Evolutionary conservation across 2,888 invertebrate genomes (phyloP).

Genomic region (Napeogenes sylphis): DNA sequence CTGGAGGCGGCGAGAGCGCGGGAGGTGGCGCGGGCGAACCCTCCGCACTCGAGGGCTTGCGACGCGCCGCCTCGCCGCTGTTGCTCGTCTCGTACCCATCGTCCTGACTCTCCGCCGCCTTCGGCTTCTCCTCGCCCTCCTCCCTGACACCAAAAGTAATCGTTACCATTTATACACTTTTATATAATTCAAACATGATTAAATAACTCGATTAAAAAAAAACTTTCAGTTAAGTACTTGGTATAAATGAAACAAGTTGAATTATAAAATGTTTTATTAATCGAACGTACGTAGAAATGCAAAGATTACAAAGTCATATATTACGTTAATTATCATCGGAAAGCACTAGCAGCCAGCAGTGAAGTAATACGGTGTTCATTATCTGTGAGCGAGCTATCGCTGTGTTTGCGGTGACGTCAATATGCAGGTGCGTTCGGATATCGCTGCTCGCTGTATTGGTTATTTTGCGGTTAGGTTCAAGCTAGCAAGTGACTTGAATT

Average conservation of each 20-base stretch:
- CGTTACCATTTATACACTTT: conserved; percentile 2
- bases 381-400: conserved; percentile 22
- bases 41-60: conserved; percentile 52
- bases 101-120: conserved; percentile 86
- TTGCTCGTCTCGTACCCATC: conserved; percentile 94
- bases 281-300: no score
- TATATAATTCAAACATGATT: conserved; percentile 7
- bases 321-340: conserved; percentile 6
- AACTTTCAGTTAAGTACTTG: no score
- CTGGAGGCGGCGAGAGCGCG: conserved; percentile 49
- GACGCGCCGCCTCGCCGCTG: conserved; percentile 76
- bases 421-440: conserved; percentile 30
- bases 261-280: no score
- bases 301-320: conserved; percentile 3
- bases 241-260: no score
- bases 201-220: no score
- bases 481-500: conserved; percentile 4
- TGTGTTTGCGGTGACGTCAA: conserved; percentile 31
- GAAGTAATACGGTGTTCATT: conserved; percentile 24
- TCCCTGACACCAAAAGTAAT: conserved; percentile 49
- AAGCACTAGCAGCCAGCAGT: conserved; percentile 4
- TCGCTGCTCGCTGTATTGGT: conserved; percentile 14
- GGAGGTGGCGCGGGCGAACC: conserved; percentile 40
- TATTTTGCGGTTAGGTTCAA: neutral
- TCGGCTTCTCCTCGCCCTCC: conserved; percentile 74